Conservation (phyloP, 2,113 vertebrate species). For the Paramormyrops kingsleyae region DNA sequence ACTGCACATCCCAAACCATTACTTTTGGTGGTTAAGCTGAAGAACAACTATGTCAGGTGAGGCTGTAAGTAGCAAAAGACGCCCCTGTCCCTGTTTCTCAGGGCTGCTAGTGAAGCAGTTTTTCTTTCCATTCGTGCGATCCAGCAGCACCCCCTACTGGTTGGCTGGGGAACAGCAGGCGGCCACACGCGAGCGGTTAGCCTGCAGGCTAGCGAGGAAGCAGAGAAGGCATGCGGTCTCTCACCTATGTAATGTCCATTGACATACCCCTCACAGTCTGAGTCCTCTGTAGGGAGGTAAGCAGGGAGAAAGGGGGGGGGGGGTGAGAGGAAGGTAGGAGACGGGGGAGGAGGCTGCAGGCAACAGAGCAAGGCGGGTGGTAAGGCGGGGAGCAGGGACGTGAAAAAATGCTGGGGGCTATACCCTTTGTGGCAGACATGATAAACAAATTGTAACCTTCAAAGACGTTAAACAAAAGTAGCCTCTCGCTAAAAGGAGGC, state of each 20-base stretch:
- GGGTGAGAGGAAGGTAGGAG: constrained; percentile 55
- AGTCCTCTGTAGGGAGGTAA: constrained; percentile 80
- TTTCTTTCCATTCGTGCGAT: not conserved
- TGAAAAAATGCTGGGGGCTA: not conserved
- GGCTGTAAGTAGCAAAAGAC: not conserved
- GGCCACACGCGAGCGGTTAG: not conserved
- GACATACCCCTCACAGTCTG: constrained; percentile 92
- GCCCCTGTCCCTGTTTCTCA: not conserved
- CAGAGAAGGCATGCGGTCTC: constrained; percentile 58
- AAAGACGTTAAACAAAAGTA: not conserved
- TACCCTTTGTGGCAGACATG: not conserved
- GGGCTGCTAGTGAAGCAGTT: not conserved
- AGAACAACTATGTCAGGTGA: not conserved
- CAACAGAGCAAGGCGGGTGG: constrained; percentile 29
- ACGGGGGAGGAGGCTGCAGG: constrained; percentile 30
- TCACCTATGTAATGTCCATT: constrained; percentile 94
- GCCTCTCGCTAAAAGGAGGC: not conserved
- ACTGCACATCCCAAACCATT: not conserved
- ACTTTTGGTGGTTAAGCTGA: not conserved
- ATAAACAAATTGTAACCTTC: not conserved
- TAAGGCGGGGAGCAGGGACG: constrained; percentile 21
- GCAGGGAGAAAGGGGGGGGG: constrained; percentile 57
- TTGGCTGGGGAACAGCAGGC: not conserved
- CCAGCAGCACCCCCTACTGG: not conserved
- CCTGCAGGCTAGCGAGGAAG: constrained; percentile 27